Evolutionary conservation across 2,888 invertebrate species (phyloP).

Genomic region (Rotaria magnacalcarata): DNA sequence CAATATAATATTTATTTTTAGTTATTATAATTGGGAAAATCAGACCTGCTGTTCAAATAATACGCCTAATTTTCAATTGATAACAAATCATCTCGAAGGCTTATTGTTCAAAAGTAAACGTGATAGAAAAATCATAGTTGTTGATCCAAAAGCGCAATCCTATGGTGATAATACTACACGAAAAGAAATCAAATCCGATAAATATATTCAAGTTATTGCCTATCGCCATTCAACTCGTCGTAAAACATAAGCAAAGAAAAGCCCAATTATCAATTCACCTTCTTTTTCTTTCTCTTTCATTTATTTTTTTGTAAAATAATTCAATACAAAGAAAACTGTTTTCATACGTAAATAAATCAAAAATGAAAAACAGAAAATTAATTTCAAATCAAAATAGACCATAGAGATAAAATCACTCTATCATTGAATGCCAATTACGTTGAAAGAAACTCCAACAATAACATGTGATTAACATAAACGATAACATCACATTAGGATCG

Average conservation of each 20-base stretch:
- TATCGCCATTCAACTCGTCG: constrained; percentile 70
- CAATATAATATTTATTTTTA: constrained; percentile 48
- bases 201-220: constrained; percentile 72
- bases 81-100: constrained; percentile 71
- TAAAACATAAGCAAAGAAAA: constrained; percentile 49
- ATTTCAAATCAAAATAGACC: background rate
- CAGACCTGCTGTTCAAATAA: constrained; percentile 70
- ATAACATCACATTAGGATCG: no score
- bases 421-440: background rate
- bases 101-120: constrained; percentile 74
- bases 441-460: no score
- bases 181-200: constrained; percentile 65
- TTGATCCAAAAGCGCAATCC: constrained; percentile 65
- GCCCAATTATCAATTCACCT: no score
- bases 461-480: no score
- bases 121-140: constrained; percentile 72
- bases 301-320: constrained; percentile 13
- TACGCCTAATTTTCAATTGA: constrained; percentile 72
- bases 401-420: background rate
- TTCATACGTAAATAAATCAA: background rate
- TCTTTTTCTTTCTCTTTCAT: no score
- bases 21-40: constrained; percentile 70
- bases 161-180: constrained; percentile 70
- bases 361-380: background rate
- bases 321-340: background rate